Conservation (phyloP, 1,140 invertebrate species). For the Diorhabda elongata region DNA sequence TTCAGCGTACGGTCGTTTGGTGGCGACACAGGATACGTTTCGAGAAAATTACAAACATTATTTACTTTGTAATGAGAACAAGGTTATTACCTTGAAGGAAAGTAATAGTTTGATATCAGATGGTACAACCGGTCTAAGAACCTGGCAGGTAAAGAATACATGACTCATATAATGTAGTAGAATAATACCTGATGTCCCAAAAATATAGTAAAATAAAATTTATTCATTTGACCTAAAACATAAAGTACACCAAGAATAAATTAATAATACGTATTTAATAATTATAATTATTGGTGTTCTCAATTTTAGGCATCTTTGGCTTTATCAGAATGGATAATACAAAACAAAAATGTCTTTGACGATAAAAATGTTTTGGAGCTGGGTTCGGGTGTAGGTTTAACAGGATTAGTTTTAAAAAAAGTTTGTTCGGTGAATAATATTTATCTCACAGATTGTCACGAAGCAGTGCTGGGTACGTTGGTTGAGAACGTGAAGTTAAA, state of each 20-base stretch:
- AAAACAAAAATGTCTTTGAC: slow-evolving; percentile 44
- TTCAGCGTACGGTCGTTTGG: slow-evolving; percentile 44
- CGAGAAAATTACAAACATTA: slow-evolving; percentile 52
- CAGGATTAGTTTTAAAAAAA: slow-evolving; percentile 49
- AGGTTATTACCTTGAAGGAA: slow-evolving; percentile 51
- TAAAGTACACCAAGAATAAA: too few relatives aligned
- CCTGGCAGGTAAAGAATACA: slow-evolving; percentile 48
- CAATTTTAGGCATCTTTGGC: slow-evolving; percentile 47
- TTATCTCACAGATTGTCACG: slow-evolving; percentile 55
- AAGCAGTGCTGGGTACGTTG: slow-evolving; percentile 49
- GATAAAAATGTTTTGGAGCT: slow-evolving; percentile 54
- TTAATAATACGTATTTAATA: neutral
- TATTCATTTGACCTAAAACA: neutral
- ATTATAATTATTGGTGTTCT: neutral
- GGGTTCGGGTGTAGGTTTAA: slow-evolving; percentile 56
- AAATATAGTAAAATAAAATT: neutral
- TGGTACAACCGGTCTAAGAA: slow-evolving; percentile 56
- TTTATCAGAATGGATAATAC: slow-evolving; percentile 53
- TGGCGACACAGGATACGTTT: slow-evolving; percentile 37
- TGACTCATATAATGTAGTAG: neutral
- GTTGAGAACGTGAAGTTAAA: slow-evolving; percentile 50
- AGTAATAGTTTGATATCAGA: slow-evolving; percentile 54
- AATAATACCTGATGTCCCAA: too few relatives aligned
- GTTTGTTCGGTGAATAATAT: slow-evolving; percentile 50
- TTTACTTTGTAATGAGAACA: slow-evolving; percentile 36